These are phyloP conservation scores for Diarsia dahlii DNA, from an alignment of 2,888 invertebrate genomes.

Conservation along the genomic window DNA sequence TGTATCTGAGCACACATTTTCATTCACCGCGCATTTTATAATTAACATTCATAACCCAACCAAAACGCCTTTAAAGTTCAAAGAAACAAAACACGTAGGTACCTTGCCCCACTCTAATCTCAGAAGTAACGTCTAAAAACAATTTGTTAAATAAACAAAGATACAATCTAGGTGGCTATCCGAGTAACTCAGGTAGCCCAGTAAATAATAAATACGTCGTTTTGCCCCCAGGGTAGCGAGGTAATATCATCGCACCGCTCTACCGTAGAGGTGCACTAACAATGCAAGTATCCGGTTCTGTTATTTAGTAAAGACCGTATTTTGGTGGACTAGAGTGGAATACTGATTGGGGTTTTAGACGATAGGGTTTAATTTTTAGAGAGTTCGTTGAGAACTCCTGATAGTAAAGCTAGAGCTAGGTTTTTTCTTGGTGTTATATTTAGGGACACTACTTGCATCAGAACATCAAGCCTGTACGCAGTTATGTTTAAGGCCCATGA, in stretches of 20 bases:
- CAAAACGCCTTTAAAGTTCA: neutral
- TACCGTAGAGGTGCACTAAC: constrained; percentile 47
- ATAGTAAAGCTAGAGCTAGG: neutral
- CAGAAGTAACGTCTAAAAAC: constrained; percentile 63
- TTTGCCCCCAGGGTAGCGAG: constrained; percentile 60
- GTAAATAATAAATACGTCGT: constrained; percentile 76
- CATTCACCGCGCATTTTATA: no score
- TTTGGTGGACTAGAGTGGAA: constrained; percentile 11
- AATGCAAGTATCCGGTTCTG: constrained; percentile 42
- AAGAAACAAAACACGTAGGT: neutral
- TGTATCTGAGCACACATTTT: neutral
- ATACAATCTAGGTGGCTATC: constrained; percentile 75
- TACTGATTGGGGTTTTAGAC: constrained; percentile 32
- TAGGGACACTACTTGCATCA: no score
- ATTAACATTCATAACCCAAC: neutral
- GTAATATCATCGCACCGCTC: constrained; percentile 66
- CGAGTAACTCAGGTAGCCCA: constrained; percentile 58
- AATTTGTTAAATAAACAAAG: constrained; percentile 80
- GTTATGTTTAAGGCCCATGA: no score
- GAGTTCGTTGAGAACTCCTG: no score
- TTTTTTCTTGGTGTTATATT: neutral
- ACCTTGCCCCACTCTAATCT: constrained; percentile 37
- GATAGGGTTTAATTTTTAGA: constrained; percentile 12
- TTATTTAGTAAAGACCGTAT: constrained; percentile 28
- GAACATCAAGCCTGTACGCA: neutral